Evolutionary conservation across 2,888 invertebrate genomes (phyloP), one percentile per base, ranked within the genome.

Genomic region (Eupithecia inturbata): DNA sequence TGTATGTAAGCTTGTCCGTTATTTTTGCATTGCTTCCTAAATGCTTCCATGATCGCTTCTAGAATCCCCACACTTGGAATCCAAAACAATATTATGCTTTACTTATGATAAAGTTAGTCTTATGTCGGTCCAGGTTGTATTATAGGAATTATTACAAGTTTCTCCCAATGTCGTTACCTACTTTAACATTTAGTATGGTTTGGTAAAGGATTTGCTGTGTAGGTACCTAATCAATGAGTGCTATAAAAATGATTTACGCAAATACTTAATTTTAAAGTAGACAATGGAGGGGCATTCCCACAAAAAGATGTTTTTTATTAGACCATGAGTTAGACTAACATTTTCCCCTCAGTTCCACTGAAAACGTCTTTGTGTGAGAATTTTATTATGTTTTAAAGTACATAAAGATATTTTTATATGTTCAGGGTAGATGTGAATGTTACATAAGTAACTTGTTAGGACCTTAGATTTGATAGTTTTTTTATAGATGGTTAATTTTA

Each of bases 401-500:
- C 92, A 93, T 92, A 88, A 91, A 91, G 86, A 93, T 93, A 94
- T 94, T 94, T 94, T 94, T 94, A 91, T 94, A 94, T 93, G 91
- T 92, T 92, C 90, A 89, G 91, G 89, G 89, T 91, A 91, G 84
- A 83, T 87, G 90, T 85, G 85, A 89, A 85, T 91, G 91, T 92
- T 92, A 86, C 88, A 91, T 91, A 90, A 88, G 85, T 92, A 92
- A 92, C 84, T 89, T 88, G 91, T 90, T 93, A 93, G 92, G 86
- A 90, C 86, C 88, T 91, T 94, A 94, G 93, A 92, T 91, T 92
- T 91, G 88, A 91, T 94, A 93, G 91, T 92, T 92, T 82, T 92
- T 93, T 92, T 92, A 91, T 92, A 91, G 89, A 91, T 88, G 91
- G 88, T 93, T 92, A 91, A 91, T 90, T 88, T 92, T 89, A 91